Conservation (phyloP, 2,797 vertebrate species). For the Psittacula derbiana region DNA sequence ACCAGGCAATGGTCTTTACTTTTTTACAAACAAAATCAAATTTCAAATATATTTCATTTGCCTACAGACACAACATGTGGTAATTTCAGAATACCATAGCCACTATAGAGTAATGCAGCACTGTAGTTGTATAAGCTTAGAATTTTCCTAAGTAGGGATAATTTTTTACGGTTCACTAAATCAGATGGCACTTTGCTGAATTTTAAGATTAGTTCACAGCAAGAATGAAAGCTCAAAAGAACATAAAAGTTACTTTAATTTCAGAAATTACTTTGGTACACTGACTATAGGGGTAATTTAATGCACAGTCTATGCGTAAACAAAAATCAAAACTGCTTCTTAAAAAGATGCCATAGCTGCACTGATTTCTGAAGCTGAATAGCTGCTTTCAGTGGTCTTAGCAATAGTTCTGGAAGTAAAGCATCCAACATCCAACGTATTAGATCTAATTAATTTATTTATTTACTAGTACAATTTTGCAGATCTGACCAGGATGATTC, state of each 20-base stretch:
- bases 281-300: background rate
- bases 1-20: background rate
- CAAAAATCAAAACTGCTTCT: background rate
- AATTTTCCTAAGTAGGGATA: background rate
- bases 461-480: conserved; percentile 37
- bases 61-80: background rate
- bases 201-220: background rate
- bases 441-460: conserved; percentile 32
- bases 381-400: background rate
- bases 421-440: conserved; percentile 15
- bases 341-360: background rate
- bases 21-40: background rate
- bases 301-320: background rate
- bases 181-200: background rate
- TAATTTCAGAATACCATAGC: background rate
- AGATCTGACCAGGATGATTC: conserved; percentile 4
- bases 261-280: background rate
- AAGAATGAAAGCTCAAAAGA: conserved; percentile 1
- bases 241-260: background rate
- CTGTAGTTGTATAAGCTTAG: background rate
- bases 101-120: background rate
- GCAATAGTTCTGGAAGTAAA: conserved; percentile 15
- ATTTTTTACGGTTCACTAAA: background rate
- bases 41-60: background rate
- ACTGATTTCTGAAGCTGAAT: background rate